phyloP scores from a whole-genome alignment of 2,888 invertebrate genomes.

The Pyrochroa serraticornis region DNA sequence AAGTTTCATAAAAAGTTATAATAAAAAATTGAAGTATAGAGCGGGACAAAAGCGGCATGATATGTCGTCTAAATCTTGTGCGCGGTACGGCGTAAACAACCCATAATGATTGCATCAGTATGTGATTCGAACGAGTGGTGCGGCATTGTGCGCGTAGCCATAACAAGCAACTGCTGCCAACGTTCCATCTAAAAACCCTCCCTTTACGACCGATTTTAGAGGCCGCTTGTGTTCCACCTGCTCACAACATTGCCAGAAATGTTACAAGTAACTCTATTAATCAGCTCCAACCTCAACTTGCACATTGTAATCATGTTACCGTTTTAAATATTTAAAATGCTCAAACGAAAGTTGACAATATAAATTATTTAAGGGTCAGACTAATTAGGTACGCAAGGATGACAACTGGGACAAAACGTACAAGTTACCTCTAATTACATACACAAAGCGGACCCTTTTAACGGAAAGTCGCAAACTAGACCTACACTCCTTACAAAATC shows the following conservation, averaged over 20 bases:
- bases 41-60: conserved; percentile 16
- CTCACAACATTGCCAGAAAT: conserved; percentile 27
- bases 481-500: background rate
- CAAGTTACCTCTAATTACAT: conserved; percentile 28
- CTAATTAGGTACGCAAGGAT: conserved; percentile 26
- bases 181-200: conserved; percentile 29
- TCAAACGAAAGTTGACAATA: conserved; percentile 23
- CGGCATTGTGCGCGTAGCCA: conserved; percentile 27
- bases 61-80: conserved; percentile 28
- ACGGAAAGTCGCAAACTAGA: conserved; percentile 17
- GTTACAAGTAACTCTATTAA: conserved; percentile 30
- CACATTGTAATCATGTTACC: conserved; percentile 26
- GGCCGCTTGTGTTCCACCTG: conserved; percentile 31
- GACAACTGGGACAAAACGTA: conserved; percentile 24
- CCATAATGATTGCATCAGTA: conserved; percentile 29
- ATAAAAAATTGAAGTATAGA: conserved; percentile 15
- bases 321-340: conserved; percentile 26
- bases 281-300: conserved; percentile 22
- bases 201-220: conserved; percentile 31
- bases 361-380: conserved; percentile 24
- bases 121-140: conserved; percentile 26
- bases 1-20: background rate
- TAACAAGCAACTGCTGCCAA: conserved; percentile 31
- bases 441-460: conserved; percentile 15
- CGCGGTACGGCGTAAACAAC: conserved; percentile 30